These are phyloP conservation scores for Caenorhabditis latens DNA, from an alignment of 1,140 invertebrate species.

Conservation along the genomic window DNA sequence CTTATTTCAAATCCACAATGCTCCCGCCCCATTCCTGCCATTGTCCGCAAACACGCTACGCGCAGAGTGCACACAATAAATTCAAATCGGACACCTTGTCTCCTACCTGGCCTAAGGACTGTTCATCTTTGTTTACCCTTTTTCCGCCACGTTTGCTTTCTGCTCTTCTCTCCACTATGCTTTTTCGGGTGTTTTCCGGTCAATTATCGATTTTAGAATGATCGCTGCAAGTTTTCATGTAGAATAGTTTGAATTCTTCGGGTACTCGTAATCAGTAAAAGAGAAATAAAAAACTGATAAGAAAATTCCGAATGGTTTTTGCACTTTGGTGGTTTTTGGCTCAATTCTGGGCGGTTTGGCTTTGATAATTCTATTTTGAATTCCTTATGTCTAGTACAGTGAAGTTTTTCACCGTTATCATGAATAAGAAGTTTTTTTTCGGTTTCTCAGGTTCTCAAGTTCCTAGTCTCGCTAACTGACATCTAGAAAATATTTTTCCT, in stretches of 20 bases:
- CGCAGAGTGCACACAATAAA: not conserved
- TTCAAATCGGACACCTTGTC: not conserved
- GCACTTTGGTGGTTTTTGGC: too few species aligned
- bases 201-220: not conserved
- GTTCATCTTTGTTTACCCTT: conserved; percentile 52
- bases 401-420: too few species aligned
- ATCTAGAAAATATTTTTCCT: too few species aligned
- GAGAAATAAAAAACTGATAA: not conserved
- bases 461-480: too few species aligned
- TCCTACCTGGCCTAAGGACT: not conserved
- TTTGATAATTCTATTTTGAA: too few species aligned
- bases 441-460: too few species aligned
- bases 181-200: conserved; percentile 8
- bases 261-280: too few species aligned
- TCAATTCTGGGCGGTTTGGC: too few species aligned
- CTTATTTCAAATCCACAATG: not conserved
- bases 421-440: too few species aligned
- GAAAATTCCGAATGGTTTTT: not conserved
- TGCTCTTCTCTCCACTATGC: not conserved
- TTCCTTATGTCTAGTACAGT: too few species aligned
- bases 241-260: not conserved
- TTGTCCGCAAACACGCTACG: not conserved
- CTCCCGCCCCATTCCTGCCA: not conserved
- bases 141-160: conserved; percentile 39
- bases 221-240: not conserved